Base-by-base conservation (phyloP, 2,113 vertebrate species). In the Ranitomeya variabilis region DNA sequence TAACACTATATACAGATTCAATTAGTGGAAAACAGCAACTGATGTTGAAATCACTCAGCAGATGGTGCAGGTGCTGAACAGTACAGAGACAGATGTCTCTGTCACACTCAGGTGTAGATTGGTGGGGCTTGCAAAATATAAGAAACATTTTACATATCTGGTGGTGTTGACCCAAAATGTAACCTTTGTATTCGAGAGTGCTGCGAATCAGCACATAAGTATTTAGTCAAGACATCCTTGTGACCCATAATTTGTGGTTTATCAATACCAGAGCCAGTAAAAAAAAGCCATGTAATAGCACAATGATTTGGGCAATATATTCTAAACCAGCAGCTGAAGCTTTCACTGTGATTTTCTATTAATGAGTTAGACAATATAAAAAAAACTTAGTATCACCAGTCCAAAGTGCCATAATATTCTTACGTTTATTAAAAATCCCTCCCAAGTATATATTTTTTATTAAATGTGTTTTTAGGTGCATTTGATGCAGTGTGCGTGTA, bases 81-180 rank as follows among this genome's bases (percentile, higher is more conserved):
- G 31, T 52, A 45, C 81, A 52, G 62, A 67, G 69, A 83, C 62
- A 83, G 81, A 83, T 83, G 81, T 83, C 81, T 67, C 62, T 52
- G 62, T 83, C 62, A 83, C 66, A 67, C 21, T 45, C 62, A 52
- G 11, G 67, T 52, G 62, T 83, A 52, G 19, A 83, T 15, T 83
- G 11, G 31, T 67, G 16, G 62, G 2, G 62, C 37, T 67, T 83
- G 62, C 60, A 83, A 83, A 83, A 66, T 52, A 69, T 15, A 67
- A 62, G 5, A 83, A 51, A 83, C 51, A 16, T 83, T 67, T 23
- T 66, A 18, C 62, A 54, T 66, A 83, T 83, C 45, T 83, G 21
- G 62, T 83, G 81, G 13, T 69, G 26, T 11, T 83, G 60, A 83
- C 80, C 80, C 80, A 83, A 83, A 31, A 83, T 54, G n/a, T 83